A percentile compares a stretch with the other conserved stretches of the same genome.
Evolutionary conservation across 2,797 vertebrate genomes (phyloP).

Genomic region (Aphelocoma californica): DNA sequence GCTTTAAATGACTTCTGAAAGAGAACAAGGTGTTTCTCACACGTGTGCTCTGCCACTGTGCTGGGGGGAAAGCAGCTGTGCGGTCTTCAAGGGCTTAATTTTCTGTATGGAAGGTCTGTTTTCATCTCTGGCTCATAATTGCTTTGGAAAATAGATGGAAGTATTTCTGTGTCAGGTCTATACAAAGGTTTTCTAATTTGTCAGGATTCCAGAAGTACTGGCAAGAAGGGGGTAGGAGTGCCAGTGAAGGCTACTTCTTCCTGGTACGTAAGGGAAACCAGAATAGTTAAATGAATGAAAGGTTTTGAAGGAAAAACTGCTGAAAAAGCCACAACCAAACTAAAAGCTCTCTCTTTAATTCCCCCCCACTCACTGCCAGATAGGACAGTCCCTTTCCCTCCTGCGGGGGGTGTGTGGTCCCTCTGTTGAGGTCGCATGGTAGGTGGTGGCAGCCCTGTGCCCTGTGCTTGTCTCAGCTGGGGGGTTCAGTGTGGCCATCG

Average conservation of each 20-base stretch:
- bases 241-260: neutral
- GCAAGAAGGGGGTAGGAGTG: neutral
- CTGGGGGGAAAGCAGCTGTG: neutral
- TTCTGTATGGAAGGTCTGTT: neutral
- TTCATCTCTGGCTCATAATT: neutral
- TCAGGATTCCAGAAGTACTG: neutral
- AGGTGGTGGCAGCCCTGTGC: neutral
- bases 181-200: neutral
- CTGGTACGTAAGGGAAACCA: neutral
- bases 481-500: neutral
- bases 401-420: neutral
- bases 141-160: neutral
- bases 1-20: neutral
- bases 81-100: neutral
- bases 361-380: too few species aligned
- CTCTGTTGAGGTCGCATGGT: neutral
- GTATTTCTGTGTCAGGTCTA: neutral
- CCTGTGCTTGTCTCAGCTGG: accelerated
- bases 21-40: neutral
- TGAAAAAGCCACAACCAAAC: neutral
- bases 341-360: neutral
- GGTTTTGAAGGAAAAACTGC: neutral
- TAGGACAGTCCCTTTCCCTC: neutral
- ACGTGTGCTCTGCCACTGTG: neutral
- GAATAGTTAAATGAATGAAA: neutral